Base-by-base conservation (phyloP, 2,797 vertebrate genomes). In the Pelobates cultripes region DNA sequence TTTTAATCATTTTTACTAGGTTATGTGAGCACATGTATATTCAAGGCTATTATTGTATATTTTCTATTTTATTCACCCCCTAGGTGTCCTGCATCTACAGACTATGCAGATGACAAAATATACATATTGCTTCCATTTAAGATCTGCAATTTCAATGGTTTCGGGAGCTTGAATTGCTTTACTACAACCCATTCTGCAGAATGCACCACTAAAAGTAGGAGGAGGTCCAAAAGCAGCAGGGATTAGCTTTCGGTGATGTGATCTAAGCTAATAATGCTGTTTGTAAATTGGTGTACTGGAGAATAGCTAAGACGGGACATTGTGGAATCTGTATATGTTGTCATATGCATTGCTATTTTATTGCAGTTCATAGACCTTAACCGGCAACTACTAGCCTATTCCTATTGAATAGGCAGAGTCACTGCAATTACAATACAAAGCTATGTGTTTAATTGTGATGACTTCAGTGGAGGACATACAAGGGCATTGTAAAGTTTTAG, bases 191-290 rank as follows among this genome's bases (percentile, higher is more conserved):
- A 28, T 28, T 68, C 40, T 68, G 40, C 41, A 40, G 40, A 68
- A 14, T 70, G 8, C 14, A 44, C 7, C 68, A 45, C 14, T 70
- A 44, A 44, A 70, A 45, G 42, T 3, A 3, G 42, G 17, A 53
- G 45, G 70, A 40, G 44, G 44, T 28, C 45, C 45, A 17, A 71
- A 71, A 53, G n/a, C 70, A 71, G n/a, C 45, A 71, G 70, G 44
- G 44, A 28, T 10, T 71, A 14, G 43, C 45, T 47, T 71, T 71
- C 44, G 17, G 44, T 51, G 14, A 43, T 51, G 45, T 51, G 51
- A 71, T 40, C 7, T 45, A 28, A 51, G 8, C 45, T 7, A 64
- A 40, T 64, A 64, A 64, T 7, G 61, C 12, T 64, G 61, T 64
- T 40, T 64, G n/a, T 64, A 64, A 64, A 64, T 64, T 60, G 61